These are phyloP conservation scores for Vanacampus margaritifer DNA, from an alignment of 2,113 vertebrate genomes.

Conservation along the genomic window DNA sequence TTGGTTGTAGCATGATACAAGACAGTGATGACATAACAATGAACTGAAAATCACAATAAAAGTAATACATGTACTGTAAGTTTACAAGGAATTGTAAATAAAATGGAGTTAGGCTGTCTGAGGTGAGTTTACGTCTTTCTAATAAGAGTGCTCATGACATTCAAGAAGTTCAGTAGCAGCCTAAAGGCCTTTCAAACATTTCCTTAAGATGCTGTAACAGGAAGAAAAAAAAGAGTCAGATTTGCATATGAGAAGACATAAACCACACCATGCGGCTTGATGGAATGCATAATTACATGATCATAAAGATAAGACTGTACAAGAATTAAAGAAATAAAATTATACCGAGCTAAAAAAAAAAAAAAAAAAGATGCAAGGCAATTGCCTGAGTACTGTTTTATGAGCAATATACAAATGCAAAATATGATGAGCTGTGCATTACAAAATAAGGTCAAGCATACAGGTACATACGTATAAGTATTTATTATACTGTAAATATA, in stretches of 20 bases:
- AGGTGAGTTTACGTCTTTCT: not conserved
- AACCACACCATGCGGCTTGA: not conserved
- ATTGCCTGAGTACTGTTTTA: no score
- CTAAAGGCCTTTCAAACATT: not conserved
- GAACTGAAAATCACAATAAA: not conserved
- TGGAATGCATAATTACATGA: not conserved
- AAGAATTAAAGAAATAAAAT: no score
- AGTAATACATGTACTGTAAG: not conserved
- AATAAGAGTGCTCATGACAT: not conserved
- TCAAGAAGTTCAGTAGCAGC: not conserved
- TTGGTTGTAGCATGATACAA: not conserved
- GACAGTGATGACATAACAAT: not conserved
- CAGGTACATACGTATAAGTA: no score
- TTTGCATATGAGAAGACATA: not conserved
- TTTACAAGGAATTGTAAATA: not conserved
- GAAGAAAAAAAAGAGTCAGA: not conserved
- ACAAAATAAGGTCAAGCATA: no score
- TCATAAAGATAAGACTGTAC: not conserved
- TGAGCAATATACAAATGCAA: no score
- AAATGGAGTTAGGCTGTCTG: not conserved
- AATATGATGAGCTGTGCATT: no score
- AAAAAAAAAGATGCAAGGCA: no score
- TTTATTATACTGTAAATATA: not conserved
- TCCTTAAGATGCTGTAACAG: not conserved
- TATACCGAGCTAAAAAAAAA: no score